phyloP scores from a whole-genome alignment of 2,797 vertebrate species.

The Rhinophrynus dorsalis region DNA sequence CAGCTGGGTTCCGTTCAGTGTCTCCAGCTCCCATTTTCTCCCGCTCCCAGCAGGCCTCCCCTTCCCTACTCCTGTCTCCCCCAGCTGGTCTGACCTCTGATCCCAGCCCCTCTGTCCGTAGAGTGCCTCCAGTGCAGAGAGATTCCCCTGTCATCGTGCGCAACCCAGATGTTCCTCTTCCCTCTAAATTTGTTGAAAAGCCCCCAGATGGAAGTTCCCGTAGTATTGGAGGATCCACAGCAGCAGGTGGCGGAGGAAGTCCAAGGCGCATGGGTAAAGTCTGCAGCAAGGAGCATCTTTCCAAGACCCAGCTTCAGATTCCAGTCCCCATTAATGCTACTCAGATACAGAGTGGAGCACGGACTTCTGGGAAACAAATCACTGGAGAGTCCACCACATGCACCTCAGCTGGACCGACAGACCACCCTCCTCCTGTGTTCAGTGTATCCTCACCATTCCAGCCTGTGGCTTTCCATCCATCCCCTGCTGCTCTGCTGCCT shows the following conservation, averaged over 20 bases:
- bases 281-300: conserved; percentile 44
- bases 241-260: conserved; percentile 67
- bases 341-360: conserved; percentile 55
- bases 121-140: conserved; percentile 75
- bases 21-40: conserved; percentile 66
- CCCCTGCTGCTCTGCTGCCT: conserved; percentile 87
- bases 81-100: conserved; percentile 80
- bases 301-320: conserved; percentile 66
- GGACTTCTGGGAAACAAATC: conserved; percentile 47
- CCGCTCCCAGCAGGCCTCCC: conserved; percentile 74
- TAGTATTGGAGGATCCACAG: conserved; percentile 21
- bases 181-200: conserved; percentile 65
- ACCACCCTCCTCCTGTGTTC: conserved; percentile 61
- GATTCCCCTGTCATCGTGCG: conserved; percentile 89
- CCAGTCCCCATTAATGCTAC: conserved; percentile 80
- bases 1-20: conserved; percentile 64
- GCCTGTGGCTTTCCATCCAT: conserved; percentile 88
- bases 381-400: conserved; percentile 55
- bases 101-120: conserved; percentile 70
- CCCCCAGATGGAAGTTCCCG: conserved; percentile 39
- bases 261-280: conserved; percentile 65
- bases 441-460: conserved; percentile 76
- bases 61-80: conserved; percentile 83
- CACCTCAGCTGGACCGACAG: conserved; percentile 55
- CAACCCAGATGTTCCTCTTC: conserved; percentile 84